Evolutionary conservation across 2,113 vertebrate species (phyloP).

Genomic region (Myodes glareolus): DNA sequence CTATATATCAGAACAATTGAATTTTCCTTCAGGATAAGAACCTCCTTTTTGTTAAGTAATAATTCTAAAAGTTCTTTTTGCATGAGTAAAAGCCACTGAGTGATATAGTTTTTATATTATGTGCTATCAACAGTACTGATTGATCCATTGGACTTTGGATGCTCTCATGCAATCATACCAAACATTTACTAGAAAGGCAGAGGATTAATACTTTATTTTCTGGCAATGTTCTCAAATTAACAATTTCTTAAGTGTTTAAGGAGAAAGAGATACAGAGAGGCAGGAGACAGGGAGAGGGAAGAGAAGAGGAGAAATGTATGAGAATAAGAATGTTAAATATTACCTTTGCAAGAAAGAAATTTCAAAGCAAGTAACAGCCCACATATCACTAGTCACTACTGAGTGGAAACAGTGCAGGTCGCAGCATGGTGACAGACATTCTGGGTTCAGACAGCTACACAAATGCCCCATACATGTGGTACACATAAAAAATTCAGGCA

Average conservation of each 20-base stretch:
- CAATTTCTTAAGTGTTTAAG: slow-evolving; percentile 72
- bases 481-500: not conserved
- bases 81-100: not conserved
- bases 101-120: not conserved
- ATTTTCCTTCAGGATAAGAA: not conserved
- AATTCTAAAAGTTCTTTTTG: not conserved
- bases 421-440: slow-evolving; percentile 70
- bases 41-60: not conserved
- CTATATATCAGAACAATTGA: not conserved
- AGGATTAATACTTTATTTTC: slow-evolving; percentile 62
- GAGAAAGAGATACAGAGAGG: not conserved
- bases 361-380: not conserved
- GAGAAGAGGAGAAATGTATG: not conserved
- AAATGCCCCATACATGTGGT: not conserved
- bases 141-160: slow-evolving; percentile 78
- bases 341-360: slow-evolving; percentile 77
- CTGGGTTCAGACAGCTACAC: slow-evolving; percentile 80
- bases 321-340: slow-evolving; percentile 50
- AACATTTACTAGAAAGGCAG: not conserved
- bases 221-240: slow-evolving; percentile 78
- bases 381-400: slow-evolving; percentile 39
- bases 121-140: not conserved
- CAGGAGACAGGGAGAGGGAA: not conserved
- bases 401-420: slow-evolving; percentile 51
- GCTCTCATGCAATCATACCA: slow-evolving; percentile 59